Conservation (phyloP, 2,888 invertebrate species). For the Brenthis daphne region DNA sequence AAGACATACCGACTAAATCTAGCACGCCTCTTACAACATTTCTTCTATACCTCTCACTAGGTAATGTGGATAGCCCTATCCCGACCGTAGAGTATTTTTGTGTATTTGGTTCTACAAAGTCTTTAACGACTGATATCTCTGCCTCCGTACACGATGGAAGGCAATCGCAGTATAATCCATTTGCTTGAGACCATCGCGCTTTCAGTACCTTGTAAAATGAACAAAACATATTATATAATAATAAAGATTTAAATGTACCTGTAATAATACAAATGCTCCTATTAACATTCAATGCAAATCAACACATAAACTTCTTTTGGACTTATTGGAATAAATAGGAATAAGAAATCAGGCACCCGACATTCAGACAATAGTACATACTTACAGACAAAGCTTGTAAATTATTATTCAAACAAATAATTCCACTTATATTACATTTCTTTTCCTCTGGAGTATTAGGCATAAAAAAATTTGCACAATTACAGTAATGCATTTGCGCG, state of each 20-base stretch:
- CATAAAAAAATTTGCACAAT: slow-evolving; percentile 87
- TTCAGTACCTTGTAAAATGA: slow-evolving; percentile 40
- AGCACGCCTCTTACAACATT: slow-evolving; percentile 87
- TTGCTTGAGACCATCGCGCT: slow-evolving; percentile 76
- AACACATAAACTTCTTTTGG: no score
- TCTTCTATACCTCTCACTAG: slow-evolving; percentile 86
- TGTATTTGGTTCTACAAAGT: slow-evolving; percentile 64
- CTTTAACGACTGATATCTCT: slow-evolving; percentile 84
- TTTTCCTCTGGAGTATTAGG: slow-evolving; percentile 82
- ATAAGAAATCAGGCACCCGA: no score
- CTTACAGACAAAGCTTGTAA: slow-evolving; percentile 84
- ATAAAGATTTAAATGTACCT: no score
- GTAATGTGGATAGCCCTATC: slow-evolving; percentile 84
- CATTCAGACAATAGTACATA: slow-evolving; percentile 26
- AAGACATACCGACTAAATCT: slow-evolving; percentile 85
- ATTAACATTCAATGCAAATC: no score
- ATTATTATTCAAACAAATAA: slow-evolving; percentile 85
- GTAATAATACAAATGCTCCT: no score
- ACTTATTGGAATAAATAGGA: no score
- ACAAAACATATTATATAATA: neutral
- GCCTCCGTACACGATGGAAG: slow-evolving; percentile 88
- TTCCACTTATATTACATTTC: slow-evolving; percentile 85
- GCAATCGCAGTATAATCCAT: slow-evolving; percentile 86
- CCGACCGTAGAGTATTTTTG: slow-evolving; percentile 76
- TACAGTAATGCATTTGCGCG: slow-evolving; percentile 84